Conservation (phyloP, 2,113 vertebrate genomes). For the Rhadina sibilatrix region DNA sequence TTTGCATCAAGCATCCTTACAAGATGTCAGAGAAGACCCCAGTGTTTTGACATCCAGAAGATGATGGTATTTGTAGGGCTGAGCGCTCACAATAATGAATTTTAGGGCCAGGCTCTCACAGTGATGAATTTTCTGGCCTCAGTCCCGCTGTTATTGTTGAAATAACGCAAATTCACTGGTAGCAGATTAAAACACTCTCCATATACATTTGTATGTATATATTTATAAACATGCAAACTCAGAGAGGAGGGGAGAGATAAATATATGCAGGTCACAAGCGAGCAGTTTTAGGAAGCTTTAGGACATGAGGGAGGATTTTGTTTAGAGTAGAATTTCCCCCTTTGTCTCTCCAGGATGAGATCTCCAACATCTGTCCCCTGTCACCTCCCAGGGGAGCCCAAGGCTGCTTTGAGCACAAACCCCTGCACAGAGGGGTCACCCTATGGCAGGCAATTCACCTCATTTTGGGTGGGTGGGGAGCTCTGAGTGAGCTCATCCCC, state of each 20-base stretch:
- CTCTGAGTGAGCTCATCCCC: background rate
- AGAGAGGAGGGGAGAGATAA: background rate
- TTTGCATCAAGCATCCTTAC: background rate
- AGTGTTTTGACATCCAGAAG: background rate
- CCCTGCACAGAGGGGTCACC: accelerated
- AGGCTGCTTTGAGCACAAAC: accelerated
- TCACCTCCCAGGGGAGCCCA: background rate
- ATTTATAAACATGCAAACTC: background rate
- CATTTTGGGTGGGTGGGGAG: background rate
- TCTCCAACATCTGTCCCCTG: background rate
- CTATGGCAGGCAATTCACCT: background rate
- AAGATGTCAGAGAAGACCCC: background rate
- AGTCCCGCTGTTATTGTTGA: background rate
- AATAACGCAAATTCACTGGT: background rate
- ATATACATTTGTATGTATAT: background rate
- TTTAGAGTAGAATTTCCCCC: background rate
- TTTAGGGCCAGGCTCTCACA: background rate
- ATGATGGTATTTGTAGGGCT: background rate
- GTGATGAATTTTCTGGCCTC: background rate
- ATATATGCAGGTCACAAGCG: background rate
- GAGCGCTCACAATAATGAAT: background rate
- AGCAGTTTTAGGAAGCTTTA: conserved; percentile 23
- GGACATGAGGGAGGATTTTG: background rate
- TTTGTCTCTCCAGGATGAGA: background rate
- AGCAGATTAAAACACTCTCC: background rate